Conservation (phyloP, 2,888 invertebrate genomes). For the Crioceris asparagi region DNA sequence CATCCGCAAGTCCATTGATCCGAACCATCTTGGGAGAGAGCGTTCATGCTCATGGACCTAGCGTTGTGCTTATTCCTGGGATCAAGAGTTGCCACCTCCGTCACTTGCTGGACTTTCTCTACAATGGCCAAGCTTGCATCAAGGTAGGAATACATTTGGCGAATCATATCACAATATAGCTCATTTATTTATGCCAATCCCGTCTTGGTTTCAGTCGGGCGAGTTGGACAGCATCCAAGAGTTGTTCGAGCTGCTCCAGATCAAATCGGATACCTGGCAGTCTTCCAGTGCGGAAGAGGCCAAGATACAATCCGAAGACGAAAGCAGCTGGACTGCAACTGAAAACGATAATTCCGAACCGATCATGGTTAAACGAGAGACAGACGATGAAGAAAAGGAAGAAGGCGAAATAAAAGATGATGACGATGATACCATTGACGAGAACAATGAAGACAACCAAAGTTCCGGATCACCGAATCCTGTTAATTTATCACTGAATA, state of each 20-base stretch:
- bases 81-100: conserved; percentile 69
- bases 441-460: conserved; percentile 34
- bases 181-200: too few relatives aligned
- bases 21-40: conserved; percentile 66
- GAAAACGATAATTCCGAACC: conserved; percentile 27
- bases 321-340: conserved; percentile 42
- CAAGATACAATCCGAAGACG: conserved; percentile 30
- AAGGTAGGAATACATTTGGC: conserved; percentile 43
- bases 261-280: conserved; percentile 71
- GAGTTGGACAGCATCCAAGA: conserved; percentile 77
- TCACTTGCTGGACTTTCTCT: conserved; percentile 73
- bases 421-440: conserved; percentile 40
- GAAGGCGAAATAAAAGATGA: conserved; percentile 41
- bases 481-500: conserved; percentile 63
- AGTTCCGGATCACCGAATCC: conserved; percentile 70
- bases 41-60: conserved; percentile 56
- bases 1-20: conserved; percentile 77
- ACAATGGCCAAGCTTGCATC: conserved; percentile 75
- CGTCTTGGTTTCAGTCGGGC: conserved; percentile 48
- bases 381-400: conserved; percentile 40
- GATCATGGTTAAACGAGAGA: conserved; percentile 27
- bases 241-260: conserved; percentile 70
- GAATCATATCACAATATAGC: not conserved
- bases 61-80: conserved; percentile 76
- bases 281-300: conserved; percentile 35